Evolutionary conservation across 2,113 vertebrate species (phyloP).

Genomic region (Rhabdornis inornatus): DNA sequence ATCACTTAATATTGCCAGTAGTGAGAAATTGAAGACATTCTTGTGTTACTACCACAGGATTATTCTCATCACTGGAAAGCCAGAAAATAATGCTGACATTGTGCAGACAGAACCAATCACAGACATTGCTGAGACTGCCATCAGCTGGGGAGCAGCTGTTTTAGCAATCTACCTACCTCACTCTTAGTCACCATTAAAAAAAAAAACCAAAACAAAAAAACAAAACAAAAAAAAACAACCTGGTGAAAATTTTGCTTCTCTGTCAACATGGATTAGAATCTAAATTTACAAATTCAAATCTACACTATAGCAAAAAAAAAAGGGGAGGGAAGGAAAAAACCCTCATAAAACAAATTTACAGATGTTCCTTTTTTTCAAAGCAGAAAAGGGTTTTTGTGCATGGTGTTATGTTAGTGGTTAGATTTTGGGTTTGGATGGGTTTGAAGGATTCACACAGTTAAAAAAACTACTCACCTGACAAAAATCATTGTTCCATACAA

Average conservation of each 20-base stretch:
- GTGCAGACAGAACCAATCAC: neutral
- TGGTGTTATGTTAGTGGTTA: neutral
- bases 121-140: neutral
- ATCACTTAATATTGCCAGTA: neutral
- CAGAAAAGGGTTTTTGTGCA: neutral
- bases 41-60: neutral
- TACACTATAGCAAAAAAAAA: neutral
- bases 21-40: neutral
- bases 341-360: neutral
- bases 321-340: accelerated
- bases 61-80: neutral
- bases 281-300: neutral
- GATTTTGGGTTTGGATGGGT: neutral
- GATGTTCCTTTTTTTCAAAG: neutral
- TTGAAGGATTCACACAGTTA: neutral
- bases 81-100: neutral
- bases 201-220: neutral
- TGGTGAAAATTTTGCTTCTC: neutral
- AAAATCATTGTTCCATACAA: neutral
- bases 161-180: neutral
- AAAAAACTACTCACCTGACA: neutral
- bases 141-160: neutral
- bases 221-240: neutral
- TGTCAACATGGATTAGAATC: neutral
- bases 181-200: neutral